Conservation (phyloP, 2,797 vertebrate genomes). For the Microcaecilia unicolor region DNA sequence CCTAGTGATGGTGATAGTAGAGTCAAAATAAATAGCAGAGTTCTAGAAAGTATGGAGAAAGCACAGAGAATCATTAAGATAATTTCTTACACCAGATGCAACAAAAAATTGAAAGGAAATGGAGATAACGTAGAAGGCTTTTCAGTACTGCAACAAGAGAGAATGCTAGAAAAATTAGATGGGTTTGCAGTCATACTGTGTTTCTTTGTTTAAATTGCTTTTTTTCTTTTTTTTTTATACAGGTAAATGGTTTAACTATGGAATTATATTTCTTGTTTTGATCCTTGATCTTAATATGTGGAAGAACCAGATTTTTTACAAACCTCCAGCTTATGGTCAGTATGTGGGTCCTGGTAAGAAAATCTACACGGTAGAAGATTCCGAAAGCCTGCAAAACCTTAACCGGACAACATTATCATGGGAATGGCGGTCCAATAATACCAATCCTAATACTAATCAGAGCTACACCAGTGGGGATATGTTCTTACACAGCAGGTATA, state of each 20-base stretch:
- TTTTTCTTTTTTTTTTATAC: conserved; percentile 35
- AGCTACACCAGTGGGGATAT: conserved; percentile 78
- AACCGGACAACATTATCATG: conserved; percentile 89
- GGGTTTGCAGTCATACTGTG: no score
- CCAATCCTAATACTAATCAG: conserved; percentile 71
- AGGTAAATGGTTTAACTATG: conserved; percentile 99
- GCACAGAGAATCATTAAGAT: no score
- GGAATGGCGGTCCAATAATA: conserved; percentile 79
- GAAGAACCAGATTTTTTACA: conserved; percentile 99
- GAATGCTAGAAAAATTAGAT: no score
- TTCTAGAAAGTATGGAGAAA: no score
- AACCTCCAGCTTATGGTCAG: conserved; percentile 91
- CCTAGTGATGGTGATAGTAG: no score
- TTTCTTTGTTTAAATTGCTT: no score
- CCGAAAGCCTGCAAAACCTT: conserved; percentile 76
- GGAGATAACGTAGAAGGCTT: no score
- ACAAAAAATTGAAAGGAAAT: no score
- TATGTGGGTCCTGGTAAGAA: conserved; percentile 91
- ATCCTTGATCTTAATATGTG: conserved; percentile 98
- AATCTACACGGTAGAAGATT: conserved; percentile 90
- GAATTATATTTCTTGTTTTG: conserved; percentile 94
- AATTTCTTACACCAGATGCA: no score
- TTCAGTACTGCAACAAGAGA: no score
- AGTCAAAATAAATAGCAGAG: no score
- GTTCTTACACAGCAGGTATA: conserved; percentile 90